Evolutionary conservation across 2,888 invertebrate species (phyloP).

Genomic region (Drosophila pullipes): DNA sequence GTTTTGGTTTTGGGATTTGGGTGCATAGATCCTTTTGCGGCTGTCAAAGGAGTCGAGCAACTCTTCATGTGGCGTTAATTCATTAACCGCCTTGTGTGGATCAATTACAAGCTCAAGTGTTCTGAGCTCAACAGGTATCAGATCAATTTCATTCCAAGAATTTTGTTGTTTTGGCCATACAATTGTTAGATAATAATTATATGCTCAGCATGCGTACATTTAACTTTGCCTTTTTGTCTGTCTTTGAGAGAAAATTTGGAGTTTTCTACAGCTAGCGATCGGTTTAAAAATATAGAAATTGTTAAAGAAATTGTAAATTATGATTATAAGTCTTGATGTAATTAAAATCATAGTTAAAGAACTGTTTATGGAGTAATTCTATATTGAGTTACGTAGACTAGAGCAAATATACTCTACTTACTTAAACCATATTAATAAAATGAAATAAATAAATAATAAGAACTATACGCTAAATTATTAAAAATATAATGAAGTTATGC

Average conservation of each 20-base stretch:
- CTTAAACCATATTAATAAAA: not conserved
- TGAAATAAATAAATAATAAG: not conserved
- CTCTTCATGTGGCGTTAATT: constrained; percentile 6
- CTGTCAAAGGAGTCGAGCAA: constrained; percentile 7
- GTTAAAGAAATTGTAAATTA: not conserved
- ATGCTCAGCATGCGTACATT: not conserved
- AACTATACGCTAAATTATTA: not conserved
- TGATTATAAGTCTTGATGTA: no score
- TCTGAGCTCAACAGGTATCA: constrained; percentile 15
- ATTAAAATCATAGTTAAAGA: not conserved
- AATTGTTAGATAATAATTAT: not conserved
- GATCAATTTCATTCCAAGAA: constrained; percentile 4
- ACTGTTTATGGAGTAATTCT: not conserved
- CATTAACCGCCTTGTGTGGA: constrained; percentile 2
- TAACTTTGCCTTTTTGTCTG: not conserved
- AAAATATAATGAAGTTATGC: not conserved
- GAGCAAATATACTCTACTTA: not conserved
- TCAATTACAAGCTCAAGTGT: constrained; percentile 35
- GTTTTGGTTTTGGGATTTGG: constrained; percentile 2
- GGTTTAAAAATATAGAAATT: not conserved
- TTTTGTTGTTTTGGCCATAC: not conserved
- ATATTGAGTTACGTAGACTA: not conserved
- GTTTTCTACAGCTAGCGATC: not conserved
- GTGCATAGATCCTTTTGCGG: constrained; percentile 36
- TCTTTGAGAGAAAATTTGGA: not conserved